Percentiles rank a stretch among this genome's conserved stretches.
Evolutionary conservation across 2,113 vertebrate species (phyloP).

Genomic region (Uria lomvia): DNA sequence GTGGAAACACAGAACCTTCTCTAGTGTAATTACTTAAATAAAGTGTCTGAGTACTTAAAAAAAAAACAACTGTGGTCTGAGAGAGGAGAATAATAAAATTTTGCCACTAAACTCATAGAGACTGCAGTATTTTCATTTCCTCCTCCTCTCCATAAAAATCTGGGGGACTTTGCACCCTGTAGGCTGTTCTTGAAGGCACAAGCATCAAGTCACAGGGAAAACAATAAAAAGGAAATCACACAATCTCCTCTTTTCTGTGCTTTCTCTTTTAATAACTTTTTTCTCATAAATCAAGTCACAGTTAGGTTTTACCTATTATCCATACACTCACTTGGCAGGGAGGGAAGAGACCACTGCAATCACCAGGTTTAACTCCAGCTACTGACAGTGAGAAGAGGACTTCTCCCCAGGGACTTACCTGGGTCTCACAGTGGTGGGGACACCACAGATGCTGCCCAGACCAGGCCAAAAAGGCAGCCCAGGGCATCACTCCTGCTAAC

Average conservation of each 20-base stretch:
- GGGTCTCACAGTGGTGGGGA: neutral
- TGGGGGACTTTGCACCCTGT: neutral
- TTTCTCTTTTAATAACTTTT: neutral
- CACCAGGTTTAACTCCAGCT: neutral
- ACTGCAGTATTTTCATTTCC: neutral
- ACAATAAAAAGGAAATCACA: neutral
- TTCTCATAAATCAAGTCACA: neutral
- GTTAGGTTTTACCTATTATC: neutral
- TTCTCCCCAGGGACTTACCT: neutral
- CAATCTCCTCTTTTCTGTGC: neutral
- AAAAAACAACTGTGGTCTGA: neutral
- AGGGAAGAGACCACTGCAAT: neutral
- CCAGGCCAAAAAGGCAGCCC: neutral
- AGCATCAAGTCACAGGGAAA: neutral
- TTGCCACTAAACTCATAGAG: neutral
- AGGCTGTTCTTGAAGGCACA: neutral
- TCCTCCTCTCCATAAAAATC: neutral
- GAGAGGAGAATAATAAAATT: neutral
- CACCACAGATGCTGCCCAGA: neutral
- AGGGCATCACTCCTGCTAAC: neutral
- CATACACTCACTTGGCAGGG: too few relatives aligned
- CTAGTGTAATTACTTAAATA: neutral
- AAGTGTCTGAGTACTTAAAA: neutral
- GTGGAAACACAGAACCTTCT: neutral
- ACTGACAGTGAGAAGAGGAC: neutral